phyloP scores from a whole-genome alignment of 2,888 invertebrate genomes.

The Adelphocoris suturalis region DNA sequence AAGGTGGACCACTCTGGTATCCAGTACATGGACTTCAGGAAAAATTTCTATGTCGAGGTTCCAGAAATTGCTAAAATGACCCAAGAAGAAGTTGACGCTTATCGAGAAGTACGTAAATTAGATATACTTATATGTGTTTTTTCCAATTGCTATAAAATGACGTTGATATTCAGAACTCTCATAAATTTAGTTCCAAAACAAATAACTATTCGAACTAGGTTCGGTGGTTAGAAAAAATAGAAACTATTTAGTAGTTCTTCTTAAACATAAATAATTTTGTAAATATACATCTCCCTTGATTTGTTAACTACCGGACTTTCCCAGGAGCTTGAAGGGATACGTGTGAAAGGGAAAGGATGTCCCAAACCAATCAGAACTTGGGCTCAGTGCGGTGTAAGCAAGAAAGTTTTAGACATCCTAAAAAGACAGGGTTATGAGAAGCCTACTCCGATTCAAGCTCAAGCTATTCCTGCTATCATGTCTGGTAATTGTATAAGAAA shows the following conservation, averaged over 20 bases:
- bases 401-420: conserved; percentile 94
- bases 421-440: conserved; percentile 95
- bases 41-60: conserved; percentile 98
- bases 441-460: conserved; percentile 99
- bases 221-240: no score
- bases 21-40: conserved; percentile 92
- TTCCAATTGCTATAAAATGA: no score
- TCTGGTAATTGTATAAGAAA: conserved; percentile 81
- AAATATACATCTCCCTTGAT: no score
- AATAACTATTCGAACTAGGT: no score
- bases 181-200: no score
- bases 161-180: no score
- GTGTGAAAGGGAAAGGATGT: conserved; percentile 97
- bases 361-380: conserved; percentile 89
- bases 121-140: no score
- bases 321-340: conserved; percentile 93
- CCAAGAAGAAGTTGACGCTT: conserved; percentile 89
- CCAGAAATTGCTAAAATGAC: conserved; percentile 97
- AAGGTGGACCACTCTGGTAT: conserved; percentile 95
- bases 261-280: no score
- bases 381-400: conserved; percentile 99
- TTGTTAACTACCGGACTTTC: not conserved
- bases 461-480: conserved; percentile 98
- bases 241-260: no score
- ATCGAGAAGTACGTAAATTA: conserved; percentile 81